Conservation (phyloP, 2,888 invertebrate species). For the Ectemnius continuus region DNA sequence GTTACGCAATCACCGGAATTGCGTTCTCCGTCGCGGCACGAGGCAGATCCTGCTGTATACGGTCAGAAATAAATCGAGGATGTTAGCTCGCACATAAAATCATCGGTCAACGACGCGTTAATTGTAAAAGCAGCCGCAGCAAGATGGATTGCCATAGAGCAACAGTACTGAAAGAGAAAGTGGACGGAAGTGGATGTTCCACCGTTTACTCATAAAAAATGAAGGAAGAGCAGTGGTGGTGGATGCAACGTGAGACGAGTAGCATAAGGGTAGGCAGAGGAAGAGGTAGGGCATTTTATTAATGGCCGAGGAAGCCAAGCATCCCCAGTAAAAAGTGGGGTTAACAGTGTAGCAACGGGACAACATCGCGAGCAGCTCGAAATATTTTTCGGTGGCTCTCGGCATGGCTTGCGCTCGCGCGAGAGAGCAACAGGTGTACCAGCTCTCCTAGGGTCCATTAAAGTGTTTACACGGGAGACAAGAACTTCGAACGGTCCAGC, state of each 20-base stretch:
- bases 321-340: conserved; percentile 14
- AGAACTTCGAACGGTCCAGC: conserved; percentile 65
- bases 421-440: conserved; percentile 61
- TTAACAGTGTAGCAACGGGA: not conserved
- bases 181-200: too few relatives aligned
- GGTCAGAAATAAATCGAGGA: too few relatives aligned
- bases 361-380: conserved; percentile 43
- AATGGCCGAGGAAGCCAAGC: conserved; percentile 21
- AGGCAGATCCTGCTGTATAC: too few relatives aligned
- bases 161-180: too few relatives aligned
- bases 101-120: too few relatives aligned
- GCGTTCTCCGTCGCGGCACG: too few relatives aligned
- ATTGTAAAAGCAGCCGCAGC: too few relatives aligned
- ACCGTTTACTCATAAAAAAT: too few relatives aligned
- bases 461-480: conserved; percentile 64
- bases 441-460: conserved; percentile 57
- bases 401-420: not conserved
- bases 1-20: too few relatives aligned
- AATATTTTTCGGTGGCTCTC: conserved; percentile 58
- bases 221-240: too few relatives aligned
- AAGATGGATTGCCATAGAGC: too few relatives aligned
- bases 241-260: conserved; percentile 1
- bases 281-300: conserved; percentile 24
- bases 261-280: not conserved
- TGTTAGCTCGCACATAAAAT: too few relatives aligned